Evolutionary conservation across 1,140 invertebrate genomes (phyloP).

Genomic region (Bombus turneri): DNA sequence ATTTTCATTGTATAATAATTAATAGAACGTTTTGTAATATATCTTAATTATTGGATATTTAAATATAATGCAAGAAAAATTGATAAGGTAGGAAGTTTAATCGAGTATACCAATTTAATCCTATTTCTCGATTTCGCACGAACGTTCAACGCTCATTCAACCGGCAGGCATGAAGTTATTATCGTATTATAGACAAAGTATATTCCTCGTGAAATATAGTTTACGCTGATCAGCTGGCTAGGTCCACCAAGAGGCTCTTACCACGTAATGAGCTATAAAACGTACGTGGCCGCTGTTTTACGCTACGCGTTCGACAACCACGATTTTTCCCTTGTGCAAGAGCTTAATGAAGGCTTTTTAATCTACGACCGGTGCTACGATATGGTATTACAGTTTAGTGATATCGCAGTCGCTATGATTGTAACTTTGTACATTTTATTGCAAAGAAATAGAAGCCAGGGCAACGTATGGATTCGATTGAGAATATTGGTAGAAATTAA

Average conservation of each 20-base stretch:
- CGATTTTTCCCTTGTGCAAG: conserved; percentile 2
- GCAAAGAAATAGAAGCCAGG: neutral
- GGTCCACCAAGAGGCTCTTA: neutral
- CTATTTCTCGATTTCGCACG: neutral
- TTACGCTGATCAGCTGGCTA: neutral
- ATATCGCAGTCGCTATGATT: neutral
- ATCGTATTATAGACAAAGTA: neutral
- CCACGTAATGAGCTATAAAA: conserved; percentile 59
- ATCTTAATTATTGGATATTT: no score
- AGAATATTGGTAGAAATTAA: neutral
- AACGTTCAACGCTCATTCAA: neutral
- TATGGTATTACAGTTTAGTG: conserved; percentile 20
- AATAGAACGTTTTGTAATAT: neutral
- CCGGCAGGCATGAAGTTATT: conserved; percentile 20
- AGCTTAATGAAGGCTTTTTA: conserved; percentile 41
- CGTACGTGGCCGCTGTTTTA: conserved; percentile 30
- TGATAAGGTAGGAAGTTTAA: neutral
- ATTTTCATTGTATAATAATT: neutral
- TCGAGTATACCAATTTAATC: neutral
- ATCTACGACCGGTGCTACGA: conserved; percentile 12
- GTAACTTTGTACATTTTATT: neutral
- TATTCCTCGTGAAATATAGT: conserved; percentile 27
- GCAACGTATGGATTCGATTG: no score
- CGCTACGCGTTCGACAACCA: conserved; percentile 15
- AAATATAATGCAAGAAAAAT: neutral